phyloP scores from a whole-genome alignment of 2,888 invertebrate species.

The Portevinia maculata region DNA sequence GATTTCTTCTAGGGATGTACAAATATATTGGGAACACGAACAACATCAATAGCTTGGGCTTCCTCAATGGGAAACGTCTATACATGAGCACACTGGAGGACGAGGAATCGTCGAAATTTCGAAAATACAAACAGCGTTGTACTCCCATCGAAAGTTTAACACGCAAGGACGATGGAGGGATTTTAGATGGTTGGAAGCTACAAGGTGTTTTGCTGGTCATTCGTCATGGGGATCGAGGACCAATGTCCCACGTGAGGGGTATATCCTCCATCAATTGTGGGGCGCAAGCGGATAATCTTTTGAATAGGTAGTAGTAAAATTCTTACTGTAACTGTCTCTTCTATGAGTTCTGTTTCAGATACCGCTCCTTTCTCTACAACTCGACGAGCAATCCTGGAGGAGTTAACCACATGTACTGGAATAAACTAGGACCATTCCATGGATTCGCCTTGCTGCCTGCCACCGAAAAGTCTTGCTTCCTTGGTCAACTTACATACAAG shows the following conservation, averaged over 20 bases:
- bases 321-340: too few relatives aligned
- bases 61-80: conserved; percentile 76
- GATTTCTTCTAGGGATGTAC: conserved; percentile 86
- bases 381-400: conserved; percentile 79
- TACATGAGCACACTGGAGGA: conserved; percentile 77
- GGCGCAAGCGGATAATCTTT: conserved; percentile 81
- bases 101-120: conserved; percentile 86
- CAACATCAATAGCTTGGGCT: conserved; percentile 80
- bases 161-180: conserved; percentile 88
- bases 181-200: conserved; percentile 82
- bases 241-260: conserved; percentile 91
- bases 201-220: conserved; percentile 88
- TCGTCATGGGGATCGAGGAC: conserved; percentile 95
- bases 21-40: conserved; percentile 87
- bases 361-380: conserved; percentile 81
- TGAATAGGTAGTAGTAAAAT: conserved; percentile 78
- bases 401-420: conserved; percentile 87
- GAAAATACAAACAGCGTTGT: conserved; percentile 87
- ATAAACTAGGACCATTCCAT: conserved; percentile 91
- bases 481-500: conserved; percentile 91
- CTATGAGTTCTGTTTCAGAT: conserved; percentile 75
- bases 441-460: conserved; percentile 91
- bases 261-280: conserved; percentile 92
- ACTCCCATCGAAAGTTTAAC: conserved; percentile 88
- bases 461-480: conserved; percentile 87